Evolutionary conservation across 2,113 vertebrate species (phyloP).

Genomic region (Paramisgurnus dabryanus): DNA sequence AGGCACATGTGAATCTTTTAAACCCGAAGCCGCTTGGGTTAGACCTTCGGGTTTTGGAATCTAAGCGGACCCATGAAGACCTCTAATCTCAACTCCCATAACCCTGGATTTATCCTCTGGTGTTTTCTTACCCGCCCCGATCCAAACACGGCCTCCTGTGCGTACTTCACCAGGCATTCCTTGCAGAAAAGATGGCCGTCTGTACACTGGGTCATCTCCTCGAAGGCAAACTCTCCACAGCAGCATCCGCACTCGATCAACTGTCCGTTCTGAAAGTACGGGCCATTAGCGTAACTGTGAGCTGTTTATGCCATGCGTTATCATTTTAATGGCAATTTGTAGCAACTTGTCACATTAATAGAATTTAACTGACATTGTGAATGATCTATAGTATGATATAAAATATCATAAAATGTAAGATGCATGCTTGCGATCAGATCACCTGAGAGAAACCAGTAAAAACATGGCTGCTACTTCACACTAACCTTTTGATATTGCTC

Average conservation of each 20-base stretch:
- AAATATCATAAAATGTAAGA: no score
- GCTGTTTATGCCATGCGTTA: neutral
- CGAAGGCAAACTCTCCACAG: conserved; percentile 93
- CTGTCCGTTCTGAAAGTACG: conserved; percentile 84
- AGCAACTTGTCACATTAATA: no score
- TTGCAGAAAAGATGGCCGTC: conserved; percentile 98
- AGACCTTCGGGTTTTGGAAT: no score
- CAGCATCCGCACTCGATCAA: conserved; percentile 97
- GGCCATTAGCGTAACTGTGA: neutral
- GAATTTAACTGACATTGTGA: no score
- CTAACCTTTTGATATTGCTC: conserved; percentile 95
- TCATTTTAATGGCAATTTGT: neutral
- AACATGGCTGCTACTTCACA: neutral
- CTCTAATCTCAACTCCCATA: neutral
- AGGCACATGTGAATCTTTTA: no score
- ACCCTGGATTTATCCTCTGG: neutral
- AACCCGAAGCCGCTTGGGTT: no score
- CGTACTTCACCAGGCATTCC: conserved; percentile 95
- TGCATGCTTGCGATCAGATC: no score
- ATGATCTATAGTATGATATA: neutral
- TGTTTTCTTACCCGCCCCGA: conserved; percentile 83
- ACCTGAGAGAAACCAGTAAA: neutral
- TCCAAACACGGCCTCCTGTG: conserved; percentile 96
- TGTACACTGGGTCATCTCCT: conserved; percentile 94
- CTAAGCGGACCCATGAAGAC: no score